Percentiles rank a stretch among this genome's conserved stretches.
These are phyloP conservation scores for Drosophila helvetica DNA, from an alignment of 2,888 invertebrate species.

Conservation along the genomic window DNA sequence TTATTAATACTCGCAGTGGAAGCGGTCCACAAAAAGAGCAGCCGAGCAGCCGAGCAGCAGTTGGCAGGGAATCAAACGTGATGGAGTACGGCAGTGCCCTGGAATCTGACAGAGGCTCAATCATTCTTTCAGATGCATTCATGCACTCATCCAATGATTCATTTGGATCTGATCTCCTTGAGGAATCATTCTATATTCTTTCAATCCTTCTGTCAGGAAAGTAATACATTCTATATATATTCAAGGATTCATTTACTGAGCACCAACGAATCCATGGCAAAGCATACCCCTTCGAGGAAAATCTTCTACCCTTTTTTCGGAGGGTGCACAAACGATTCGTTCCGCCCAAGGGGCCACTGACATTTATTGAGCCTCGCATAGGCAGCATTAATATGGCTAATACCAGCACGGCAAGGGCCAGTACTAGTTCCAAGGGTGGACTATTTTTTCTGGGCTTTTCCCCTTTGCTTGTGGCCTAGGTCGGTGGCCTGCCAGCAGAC, in stretches of 20 bases:
- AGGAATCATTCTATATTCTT: background rate
- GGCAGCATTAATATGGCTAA: constrained; percentile 67
- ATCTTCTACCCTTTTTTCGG: constrained; percentile 24
- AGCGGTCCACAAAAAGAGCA: background rate
- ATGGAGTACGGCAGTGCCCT: background rate
- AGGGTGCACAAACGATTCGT: background rate
- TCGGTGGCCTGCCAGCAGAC: constrained; percentile 30
- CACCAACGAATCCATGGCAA: background rate
- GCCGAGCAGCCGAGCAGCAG: background rate
- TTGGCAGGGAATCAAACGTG: background rate
- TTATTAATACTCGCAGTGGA: constrained; percentile 10
- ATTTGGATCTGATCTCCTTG: background rate
- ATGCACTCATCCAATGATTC: background rate
- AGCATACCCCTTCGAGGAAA: constrained; percentile 13
- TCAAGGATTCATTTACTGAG: background rate
- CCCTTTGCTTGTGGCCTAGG: constrained; percentile 36
- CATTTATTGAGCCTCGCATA: constrained; percentile 53
- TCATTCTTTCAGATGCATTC: background rate
- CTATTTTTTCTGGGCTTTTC: constrained; percentile 8
- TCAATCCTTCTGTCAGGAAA: background rate
- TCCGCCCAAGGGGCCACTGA: constrained; percentile 51
- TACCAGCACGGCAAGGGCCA: constrained; percentile 32
- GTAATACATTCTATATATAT: background rate
- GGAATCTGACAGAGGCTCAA: background rate
- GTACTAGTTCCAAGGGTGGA: background rate